Evolutionary conservation across 2,888 invertebrate genomes (phyloP), one percentile per base, ranked within the genome.

Genomic region (Oasisia sp.): DNA sequence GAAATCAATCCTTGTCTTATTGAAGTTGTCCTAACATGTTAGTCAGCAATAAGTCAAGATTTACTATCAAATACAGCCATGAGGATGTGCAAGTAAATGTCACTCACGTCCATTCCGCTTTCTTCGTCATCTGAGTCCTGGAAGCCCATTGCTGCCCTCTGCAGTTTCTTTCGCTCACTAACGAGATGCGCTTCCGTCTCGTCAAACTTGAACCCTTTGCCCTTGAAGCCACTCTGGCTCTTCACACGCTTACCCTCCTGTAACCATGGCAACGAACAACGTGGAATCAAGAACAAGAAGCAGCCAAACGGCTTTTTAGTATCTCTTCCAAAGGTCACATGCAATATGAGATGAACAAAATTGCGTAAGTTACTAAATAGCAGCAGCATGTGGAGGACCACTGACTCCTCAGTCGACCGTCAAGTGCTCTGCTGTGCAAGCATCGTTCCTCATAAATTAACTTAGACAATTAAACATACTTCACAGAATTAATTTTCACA

Each of bases 81-180:
- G 50, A 50, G 50, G 9, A 32, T 9, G 90, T 44, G 32, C 44
- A 50, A 32, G 38, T 12, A 89, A 32, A n/a, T 27, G 0, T n/a
- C n/a, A 94, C 95, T 95, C 94, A 96, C 96, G 95, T 99, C 99
- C 93, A 99, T 98, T 95, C 99, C 99, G 93, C 99, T 98, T 95
- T 99, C 99, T 95, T 99, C 99, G 95, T 99, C 99, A 94, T 99
- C 99, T 0, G 99, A 99, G 96, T 99, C 99, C 94, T 98, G 98
- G 19, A 96, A 94, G 92, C 96, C 97, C 0, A 99, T 97, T 0
- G 99, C 99, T 1, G 99, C 99, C 96, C 99, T 99, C 96, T 99
- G 99, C 97, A 99, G 98, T 96, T 99, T 99, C 97, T 99, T 99
- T 96, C 99, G 98, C 95, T 99, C 99, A 93, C 98, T 98, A 0